These are phyloP conservation scores for Metellina segmentata DNA, from an alignment of 2,888 invertebrate species.

Conservation along the genomic window DNA sequence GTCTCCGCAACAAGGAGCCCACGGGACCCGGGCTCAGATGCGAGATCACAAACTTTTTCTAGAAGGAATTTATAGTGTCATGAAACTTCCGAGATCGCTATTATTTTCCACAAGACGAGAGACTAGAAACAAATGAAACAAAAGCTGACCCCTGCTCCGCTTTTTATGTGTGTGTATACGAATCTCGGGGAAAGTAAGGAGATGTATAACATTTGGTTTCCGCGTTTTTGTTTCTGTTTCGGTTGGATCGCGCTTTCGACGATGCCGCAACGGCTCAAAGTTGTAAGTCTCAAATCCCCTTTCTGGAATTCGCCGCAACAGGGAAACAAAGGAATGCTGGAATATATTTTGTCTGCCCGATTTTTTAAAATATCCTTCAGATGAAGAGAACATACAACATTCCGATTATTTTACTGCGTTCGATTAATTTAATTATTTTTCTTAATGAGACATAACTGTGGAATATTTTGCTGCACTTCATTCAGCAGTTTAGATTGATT, in stretches of 20 bases:
- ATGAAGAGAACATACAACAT: no score
- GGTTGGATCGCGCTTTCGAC: background rate
- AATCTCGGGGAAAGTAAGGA: background rate
- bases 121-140: background rate
- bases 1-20: background rate
- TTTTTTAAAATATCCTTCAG: no score
- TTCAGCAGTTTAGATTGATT: no score
- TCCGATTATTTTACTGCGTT: no score
- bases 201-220: background rate
- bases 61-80: conserved; percentile 47
- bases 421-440: no score
- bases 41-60: conserved; percentile 32
- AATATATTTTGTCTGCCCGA: no score
- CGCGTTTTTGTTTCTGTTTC: background rate
- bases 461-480: no score
- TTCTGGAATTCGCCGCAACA: background rate
- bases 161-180: background rate
- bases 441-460: no score
- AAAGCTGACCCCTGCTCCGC: conserved; percentile 1
- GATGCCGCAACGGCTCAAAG: background rate
- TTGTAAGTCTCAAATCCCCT: background rate
- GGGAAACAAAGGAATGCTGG: background rate
- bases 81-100: conserved; percentile 32
- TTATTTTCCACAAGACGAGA: conserved; percentile 20
- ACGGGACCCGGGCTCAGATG: conserved; percentile 49